Conservation (phyloP, 1,140 invertebrate species). For the Helicorthomorpha holstii region DNA sequence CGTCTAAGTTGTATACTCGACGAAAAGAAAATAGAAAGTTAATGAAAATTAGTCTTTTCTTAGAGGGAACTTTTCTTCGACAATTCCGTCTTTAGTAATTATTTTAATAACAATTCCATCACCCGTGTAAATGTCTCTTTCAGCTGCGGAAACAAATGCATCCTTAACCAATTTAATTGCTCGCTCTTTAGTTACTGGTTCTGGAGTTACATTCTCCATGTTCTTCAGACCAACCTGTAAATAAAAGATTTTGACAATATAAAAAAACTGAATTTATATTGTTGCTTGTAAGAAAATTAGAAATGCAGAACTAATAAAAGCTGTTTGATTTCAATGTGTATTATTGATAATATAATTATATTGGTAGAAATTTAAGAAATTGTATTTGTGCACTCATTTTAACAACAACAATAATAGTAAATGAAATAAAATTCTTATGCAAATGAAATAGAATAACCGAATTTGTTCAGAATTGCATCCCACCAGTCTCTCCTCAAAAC, state of each 20-base stretch:
- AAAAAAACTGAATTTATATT: background rate
- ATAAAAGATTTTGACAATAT: slow-evolving; percentile 7
- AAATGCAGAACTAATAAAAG: no score
- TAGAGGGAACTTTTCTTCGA: slow-evolving; percentile 45
- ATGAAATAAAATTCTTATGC: no score
- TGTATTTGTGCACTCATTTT: no score
- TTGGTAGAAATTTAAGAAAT: no score
- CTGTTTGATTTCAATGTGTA: no score
- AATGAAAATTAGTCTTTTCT: slow-evolving; percentile 51
- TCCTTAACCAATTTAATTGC: slow-evolving; percentile 77
- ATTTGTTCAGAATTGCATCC: no score
- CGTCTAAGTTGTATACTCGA: no score
- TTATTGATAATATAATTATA: no score
- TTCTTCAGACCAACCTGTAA: slow-evolving; percentile 66
- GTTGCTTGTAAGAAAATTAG: no score
- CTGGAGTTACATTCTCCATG: slow-evolving; percentile 42
- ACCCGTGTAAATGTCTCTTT: slow-evolving; percentile 93
- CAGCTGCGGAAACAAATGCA: slow-evolving; percentile 89
- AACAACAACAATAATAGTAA: no score
- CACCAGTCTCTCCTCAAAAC: no score
- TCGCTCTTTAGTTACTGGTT: slow-evolving; percentile 49
- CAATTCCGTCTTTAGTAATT: slow-evolving; percentile 75
- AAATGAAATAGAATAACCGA: no score
- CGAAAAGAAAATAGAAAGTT: background rate
- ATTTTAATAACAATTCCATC: slow-evolving; percentile 77